Evolutionary conservation across 2,888 invertebrate genomes (phyloP), one percentile per base, ranked within the genome.

Genomic region (Caenorhabditis angaria): DNA sequence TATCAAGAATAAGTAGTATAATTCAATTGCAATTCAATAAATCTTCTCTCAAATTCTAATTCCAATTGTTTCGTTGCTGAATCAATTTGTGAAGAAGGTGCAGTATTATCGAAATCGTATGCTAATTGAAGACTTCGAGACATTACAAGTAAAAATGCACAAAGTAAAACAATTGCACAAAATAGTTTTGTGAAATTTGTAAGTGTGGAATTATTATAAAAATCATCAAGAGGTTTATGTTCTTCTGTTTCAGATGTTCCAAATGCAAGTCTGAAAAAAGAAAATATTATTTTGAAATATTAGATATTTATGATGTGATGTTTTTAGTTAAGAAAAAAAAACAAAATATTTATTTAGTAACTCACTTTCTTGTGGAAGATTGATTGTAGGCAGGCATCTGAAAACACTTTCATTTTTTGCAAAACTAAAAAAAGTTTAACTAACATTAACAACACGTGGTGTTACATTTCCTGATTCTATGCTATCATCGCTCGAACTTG

Each of bases 191-290:
- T 68, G 51, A 82, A 70, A 63, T 77, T 80, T 1, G 82, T 80
- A 10, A 83, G 67, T 1, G 83, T 83, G n/a, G 83, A 79, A 65
- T 83, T 83, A 64, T 83, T 83, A 72, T 83, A 83, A 65, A 83
- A 83, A 27, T 83, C 83, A 50, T 78, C 70, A 25, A 82, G 73
- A 12, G 81, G 78, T 60, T 77, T 80, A 54, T 72, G 69, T 32
- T 72, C 72, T 65, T 82, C 80, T 0, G 65, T 65, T 8, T 64
- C 69, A 0, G 70, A 54, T 25, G 65, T 70, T 10, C 78, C 82
- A 25, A 83, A 83, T 12, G 83, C 83, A 29, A 83, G 59, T 77
- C 83, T 83, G 77, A 35, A 76, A 59, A 53, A 20, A 35, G 35
- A n/a, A 4, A 41, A 12, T 3, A 5, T 29, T 57, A n/a, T 20